Percentiles rank a stretch among this genome's conserved stretches.
phyloP scores from a whole-genome alignment of 2,113 vertebrate genomes.

The Lepus timidus region DNA sequence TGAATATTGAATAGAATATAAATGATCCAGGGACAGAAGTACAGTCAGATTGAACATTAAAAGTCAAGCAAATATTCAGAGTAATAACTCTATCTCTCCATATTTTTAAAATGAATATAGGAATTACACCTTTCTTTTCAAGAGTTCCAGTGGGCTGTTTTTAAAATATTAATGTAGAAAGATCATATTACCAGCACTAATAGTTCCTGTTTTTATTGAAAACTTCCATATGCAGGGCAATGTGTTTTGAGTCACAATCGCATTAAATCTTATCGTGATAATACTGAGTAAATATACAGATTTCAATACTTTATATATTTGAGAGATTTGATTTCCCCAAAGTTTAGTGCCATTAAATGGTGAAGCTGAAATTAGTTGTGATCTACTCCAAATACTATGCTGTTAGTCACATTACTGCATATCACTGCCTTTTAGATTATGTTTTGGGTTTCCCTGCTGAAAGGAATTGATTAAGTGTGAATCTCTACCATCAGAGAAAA shows the following conservation, averaged over 20 bases:
- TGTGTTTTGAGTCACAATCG: not conserved
- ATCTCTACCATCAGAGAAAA: not conserved
- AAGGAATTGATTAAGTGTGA: not conserved
- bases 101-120: not conserved
- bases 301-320: not conserved
- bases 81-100: not conserved
- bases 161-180: not conserved
- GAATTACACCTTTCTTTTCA: not conserved
- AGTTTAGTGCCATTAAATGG: not conserved
- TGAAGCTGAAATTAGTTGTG: not conserved
- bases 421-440: not conserved
- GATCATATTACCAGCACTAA: not conserved
- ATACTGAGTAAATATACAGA: not conserved
- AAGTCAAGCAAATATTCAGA: not conserved
- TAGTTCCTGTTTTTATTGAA: not conserved
- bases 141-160: not conserved
- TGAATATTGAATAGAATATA: conserved; percentile 11
- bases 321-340: not conserved
- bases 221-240: not conserved
- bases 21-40: not conserved
- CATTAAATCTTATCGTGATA: not conserved
- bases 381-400: not conserved
- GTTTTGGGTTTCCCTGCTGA: not conserved
- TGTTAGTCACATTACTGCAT: not conserved
- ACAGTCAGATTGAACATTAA: not conserved